Evolutionary conservation across 1,140 invertebrate genomes (phyloP).

Genomic region (Triops cancriformis): DNA sequence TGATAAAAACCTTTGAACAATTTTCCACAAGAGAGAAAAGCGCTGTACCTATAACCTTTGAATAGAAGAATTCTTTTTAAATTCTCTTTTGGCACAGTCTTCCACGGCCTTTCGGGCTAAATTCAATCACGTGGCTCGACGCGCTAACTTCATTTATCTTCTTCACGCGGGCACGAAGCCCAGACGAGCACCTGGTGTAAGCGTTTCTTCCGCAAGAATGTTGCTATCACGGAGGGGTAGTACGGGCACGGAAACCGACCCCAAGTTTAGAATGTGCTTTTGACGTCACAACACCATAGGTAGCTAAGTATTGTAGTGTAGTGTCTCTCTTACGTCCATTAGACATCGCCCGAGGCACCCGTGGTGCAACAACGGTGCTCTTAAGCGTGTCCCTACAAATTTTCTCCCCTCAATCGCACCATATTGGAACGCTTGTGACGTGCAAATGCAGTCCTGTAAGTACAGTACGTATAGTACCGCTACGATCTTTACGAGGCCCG

Average conservation of each 20-base stretch:
- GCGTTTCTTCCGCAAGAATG: not conserved
- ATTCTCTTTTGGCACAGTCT: not conserved
- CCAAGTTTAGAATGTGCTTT: not conserved
- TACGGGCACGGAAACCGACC: not conserved
- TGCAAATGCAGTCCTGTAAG: not conserved
- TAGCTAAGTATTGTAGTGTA: not conserved
- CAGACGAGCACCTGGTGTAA: not conserved
- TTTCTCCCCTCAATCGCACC: not conserved
- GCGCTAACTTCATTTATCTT: slow-evolving; percentile 1
- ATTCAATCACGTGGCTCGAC: not conserved
- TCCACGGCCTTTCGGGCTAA: not conserved
- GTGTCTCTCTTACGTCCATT: not conserved
- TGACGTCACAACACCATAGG: not conserved
- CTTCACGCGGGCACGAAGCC: not conserved
- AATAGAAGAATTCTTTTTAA: not conserved
- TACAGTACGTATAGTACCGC: not conserved
- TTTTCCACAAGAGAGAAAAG: not conserved
- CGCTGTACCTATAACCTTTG: not conserved
- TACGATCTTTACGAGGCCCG: not conserved
- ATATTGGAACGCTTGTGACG: not conserved
- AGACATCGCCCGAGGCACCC: not conserved
- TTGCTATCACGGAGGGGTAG: not conserved
- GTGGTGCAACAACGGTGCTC: not conserved
- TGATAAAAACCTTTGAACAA: not conserved
- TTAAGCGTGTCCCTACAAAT: not conserved